phyloP scores from a whole-genome alignment of 2,113 vertebrate species.

The Megaleporinus macrocephalus region DNA sequence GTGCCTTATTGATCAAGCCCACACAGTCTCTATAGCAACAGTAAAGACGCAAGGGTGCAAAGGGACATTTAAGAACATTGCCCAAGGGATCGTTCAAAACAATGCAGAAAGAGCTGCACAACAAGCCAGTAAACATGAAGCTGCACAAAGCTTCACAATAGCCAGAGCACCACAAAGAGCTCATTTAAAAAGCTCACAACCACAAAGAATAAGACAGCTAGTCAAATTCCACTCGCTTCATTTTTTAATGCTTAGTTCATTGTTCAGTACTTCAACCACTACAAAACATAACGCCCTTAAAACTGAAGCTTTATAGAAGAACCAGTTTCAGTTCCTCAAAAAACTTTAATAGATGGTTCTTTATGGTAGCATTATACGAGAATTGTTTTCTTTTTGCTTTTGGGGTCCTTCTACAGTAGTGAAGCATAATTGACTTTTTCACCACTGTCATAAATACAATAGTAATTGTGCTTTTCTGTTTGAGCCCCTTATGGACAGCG shows the following conservation, averaged over 20 bases:
- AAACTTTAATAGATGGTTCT: background rate
- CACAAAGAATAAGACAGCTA: background rate
- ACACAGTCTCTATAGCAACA: slow-evolving; percentile 58
- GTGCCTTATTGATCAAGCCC: slow-evolving; percentile 52
- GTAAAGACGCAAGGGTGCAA: slow-evolving; percentile 45
- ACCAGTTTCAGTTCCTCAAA: background rate
- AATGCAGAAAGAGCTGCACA: slow-evolving; percentile 30
- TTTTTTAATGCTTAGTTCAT: background rate
- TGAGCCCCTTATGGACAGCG: too few species aligned
- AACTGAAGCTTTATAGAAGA: background rate
- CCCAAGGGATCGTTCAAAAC: slow-evolving; percentile 52
- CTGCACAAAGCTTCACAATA: slow-evolving; percentile 39
- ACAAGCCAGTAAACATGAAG: slow-evolving; percentile 34
- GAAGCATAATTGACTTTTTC: too few species aligned
- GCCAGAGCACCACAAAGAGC: background rate
- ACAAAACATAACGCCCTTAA: background rate
- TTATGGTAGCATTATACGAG: too few species aligned
- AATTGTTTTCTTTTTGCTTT: too few species aligned
- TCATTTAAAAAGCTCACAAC: background rate
- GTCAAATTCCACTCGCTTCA: background rate
- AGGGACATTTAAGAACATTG: slow-evolving; percentile 50
- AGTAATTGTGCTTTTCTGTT: too few species aligned
- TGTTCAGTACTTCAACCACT: background rate
- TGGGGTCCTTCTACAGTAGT: too few species aligned
- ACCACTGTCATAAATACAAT: too few species aligned